Base-by-base conservation (phyloP, 2,888 invertebrate genomes). In the Nemapogon koenigi region DNA sequence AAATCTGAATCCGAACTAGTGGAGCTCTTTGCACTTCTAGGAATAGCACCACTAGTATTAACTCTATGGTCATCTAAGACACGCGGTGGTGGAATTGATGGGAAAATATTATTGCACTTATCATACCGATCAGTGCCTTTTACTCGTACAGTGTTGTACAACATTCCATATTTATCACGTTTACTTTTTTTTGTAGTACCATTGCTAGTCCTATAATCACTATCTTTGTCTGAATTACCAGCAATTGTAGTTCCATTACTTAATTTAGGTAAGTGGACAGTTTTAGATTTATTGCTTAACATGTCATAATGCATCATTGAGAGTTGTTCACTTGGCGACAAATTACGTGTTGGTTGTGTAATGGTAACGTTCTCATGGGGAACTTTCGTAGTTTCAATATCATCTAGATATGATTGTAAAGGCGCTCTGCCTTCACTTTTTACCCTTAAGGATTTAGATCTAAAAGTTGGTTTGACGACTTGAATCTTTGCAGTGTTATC, bases 1-100 rank as follows among this genome's bases (percentile, higher is more conserved):
- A 92, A 92, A 53, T 88, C 89, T 40, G 84, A 84, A 50, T 83
- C 84, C 3, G 80, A 80, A 42, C 76, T 72, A 51, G 79, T 80
- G n/a, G 79, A 73, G 60, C 73, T 78, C 62, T 78, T 78, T 37
- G 76, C 70, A 71, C 78, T 78, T 49, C 69, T 57, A 31, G 65
- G 48, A 49, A 52, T 69, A 42, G 61, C 61, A 42, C 70, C 70
- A 42, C 69, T 71, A 52, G 58, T 64, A 44, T 62, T 62, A 46
- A 19, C 59, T 68, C 61, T 53, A 65, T 67, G 33, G 11, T 19
- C 11, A 19, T 40, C 41, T 16, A 25, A 15, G 17, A 29, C 30
- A 19, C 19, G 25, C 32, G 57, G 51, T 25, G 51, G 43, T 60
- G 61, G 44, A 70, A 63, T 41, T 27, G 14, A 14, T 28, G 71